Percentiles rank a stretch among this genome's conserved stretches.
phyloP scores from a whole-genome alignment of 2,113 vertebrate genomes.

The Glareola pratincola region DNA sequence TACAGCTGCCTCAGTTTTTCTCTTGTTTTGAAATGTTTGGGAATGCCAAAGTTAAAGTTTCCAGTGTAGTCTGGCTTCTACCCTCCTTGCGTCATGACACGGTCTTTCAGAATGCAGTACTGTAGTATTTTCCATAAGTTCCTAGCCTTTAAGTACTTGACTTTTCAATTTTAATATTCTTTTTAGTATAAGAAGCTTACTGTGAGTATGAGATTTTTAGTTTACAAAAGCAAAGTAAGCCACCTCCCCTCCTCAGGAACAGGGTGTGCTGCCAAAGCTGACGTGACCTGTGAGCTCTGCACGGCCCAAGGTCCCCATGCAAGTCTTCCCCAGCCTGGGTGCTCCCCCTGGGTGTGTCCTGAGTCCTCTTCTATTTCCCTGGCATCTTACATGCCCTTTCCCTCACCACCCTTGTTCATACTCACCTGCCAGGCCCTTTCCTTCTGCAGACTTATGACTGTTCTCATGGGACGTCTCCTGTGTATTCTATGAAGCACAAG shows the following conservation, averaged over 20 bases:
- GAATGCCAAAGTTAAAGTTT: not conserved
- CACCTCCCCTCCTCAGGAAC: not conserved
- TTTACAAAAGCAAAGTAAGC: not conserved
- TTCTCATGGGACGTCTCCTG: not conserved
- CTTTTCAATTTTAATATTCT: not conserved
- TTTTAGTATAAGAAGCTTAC: not conserved
- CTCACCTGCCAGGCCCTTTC: not conserved
- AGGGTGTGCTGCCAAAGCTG: accelerated
- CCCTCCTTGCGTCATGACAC: accelerated
- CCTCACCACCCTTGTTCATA: not conserved
- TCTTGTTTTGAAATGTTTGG: not conserved
- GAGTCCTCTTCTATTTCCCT: not conserved
- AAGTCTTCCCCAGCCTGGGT: not conserved
- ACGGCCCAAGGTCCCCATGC: not conserved
- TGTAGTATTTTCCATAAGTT: not conserved
- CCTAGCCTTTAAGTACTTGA: not conserved
- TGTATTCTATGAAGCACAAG: accelerated
- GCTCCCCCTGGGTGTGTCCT: not conserved
- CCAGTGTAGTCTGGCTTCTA: not conserved
- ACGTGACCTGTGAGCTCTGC: accelerated
- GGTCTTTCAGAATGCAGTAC: not conserved
- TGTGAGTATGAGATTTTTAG: not conserved
- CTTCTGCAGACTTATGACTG: not conserved
- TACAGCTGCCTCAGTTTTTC: not conserved
- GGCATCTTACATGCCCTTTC: not conserved